Evolutionary conservation across 2,888 invertebrate genomes (phyloP), one percentile per base, ranked within the genome.

Genomic region (Fragum whitleyi): DNA sequence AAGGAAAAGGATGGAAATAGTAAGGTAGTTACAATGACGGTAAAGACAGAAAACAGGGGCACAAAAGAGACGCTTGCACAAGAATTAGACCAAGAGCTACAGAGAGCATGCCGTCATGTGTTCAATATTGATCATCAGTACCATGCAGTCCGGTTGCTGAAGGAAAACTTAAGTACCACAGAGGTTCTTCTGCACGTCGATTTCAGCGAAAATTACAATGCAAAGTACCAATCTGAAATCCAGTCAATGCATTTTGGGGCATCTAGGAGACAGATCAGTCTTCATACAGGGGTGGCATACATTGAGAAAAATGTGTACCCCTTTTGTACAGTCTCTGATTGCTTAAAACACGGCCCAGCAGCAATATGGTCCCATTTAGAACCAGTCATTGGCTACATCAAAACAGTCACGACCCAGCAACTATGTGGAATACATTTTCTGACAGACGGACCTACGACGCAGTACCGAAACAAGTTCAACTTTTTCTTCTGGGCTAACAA

Each of bases 261-360:
- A 39, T 39, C 39, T 6, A 39, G 14, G 39, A 6, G 39, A 9
- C 39, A 39, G 14, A 39, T 39, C 6, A 9, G 7, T 9, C 6
- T 39, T 9, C 39, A 39, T 14, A 39, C 39, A 39, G 39, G 39
- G 14, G 39, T 39, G 14, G 39, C 39, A 39, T 39, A 39, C 39
- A 39, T 14, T 9, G 14, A 39, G 14, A 9, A 39, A 6, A 93
- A 87, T 86, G 81, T 0, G 93, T 93, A 89, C n/a, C 9, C 29
- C 11, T 61, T 73, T n/a, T 59, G 61, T 61, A 61, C 73, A 9
- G 62, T 73, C 0, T 73, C 73, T 19, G 73, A 73, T 23, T 65
- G 93, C 94, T 86, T 84, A 5, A 14, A 65, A 21, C 73, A 73
- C 28, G 73, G 62, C 1, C 73, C 73, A 11, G 51, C 29, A n/a